Evolutionary conservation across 2,113 vertebrate genomes (phyloP), one percentile per base, ranked within the genome.

Genomic region (Chloebia gouldiae): DNA sequence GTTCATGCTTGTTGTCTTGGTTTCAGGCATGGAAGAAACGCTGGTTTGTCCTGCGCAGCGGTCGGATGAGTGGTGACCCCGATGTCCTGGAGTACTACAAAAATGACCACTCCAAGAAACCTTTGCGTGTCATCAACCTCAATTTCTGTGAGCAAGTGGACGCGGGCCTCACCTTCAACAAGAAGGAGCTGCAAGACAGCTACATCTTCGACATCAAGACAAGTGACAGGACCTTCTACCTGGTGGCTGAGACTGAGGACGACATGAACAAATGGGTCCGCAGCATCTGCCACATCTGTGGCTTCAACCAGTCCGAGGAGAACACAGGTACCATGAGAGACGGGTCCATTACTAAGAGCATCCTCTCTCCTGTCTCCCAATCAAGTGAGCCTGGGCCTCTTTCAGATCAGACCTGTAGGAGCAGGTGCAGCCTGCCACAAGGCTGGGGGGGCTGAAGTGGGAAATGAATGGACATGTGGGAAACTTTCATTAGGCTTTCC

Each of bases 231-330:
- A 99, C 99, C 89, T 99, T 99, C 94, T 99, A 99, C 92, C 98
- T 99, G 63, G 99, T 99, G 82, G 99, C 99, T 0, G 99, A 99
- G 96, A 99, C 99, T 0, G 99, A 99, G 93, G 99, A 99, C 11
- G 99, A 99, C 83, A 99, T 99, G 99, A 99, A 99, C 96, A 99
- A 99, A 93, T 99, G 99, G 99, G 99, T 99, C 44, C 99, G 99
- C 91, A 98, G 99, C 93, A 99, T 99, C 97, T 99, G 99, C 95
- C 99, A 99, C 97, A 99, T 99, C 87, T 99, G 99, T 39, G 99
- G 99, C 72, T 99, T 99, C 98, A 99, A 99, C 97, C 99, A 99
- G 95, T 99, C 99, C 0, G 99, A 99, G 56, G 99, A 99, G 88
- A 98, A 97, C 93, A 93, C 99, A 91, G 99, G 99, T 99, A 99